Conservation (phyloP, 2,888 invertebrate genomes). For the Drosophila nr. perissopoda region DNA sequence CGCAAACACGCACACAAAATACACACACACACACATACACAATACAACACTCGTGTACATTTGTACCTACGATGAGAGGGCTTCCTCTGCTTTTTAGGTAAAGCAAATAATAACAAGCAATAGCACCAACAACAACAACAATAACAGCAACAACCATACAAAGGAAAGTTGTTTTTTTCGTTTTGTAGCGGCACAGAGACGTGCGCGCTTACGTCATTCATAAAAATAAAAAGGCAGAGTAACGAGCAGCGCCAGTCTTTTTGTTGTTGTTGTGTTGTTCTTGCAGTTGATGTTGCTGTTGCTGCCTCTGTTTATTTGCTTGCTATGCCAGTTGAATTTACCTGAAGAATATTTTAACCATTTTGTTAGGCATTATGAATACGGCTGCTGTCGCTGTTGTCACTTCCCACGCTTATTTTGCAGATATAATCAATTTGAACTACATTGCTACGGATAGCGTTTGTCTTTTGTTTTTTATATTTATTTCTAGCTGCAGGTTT, state of each 20-base stretch:
- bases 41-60: conserved; percentile 2
- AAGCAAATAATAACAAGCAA: conserved; percentile 36
- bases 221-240: conserved; percentile 71
- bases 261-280: conserved; percentile 11
- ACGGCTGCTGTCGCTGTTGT: conserved; percentile 30
- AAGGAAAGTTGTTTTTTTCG: conserved; percentile 63
- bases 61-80: conserved; percentile 30
- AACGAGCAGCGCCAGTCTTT: conserved; percentile 35
- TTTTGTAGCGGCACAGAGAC: conserved; percentile 53
- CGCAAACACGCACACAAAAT: conserved; percentile 22
- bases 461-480: conserved; percentile 30
- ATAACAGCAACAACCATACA: conserved; percentile 39
- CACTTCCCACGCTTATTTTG: conserved; percentile 36
- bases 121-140: conserved; percentile 27
- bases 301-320: conserved; percentile 31
- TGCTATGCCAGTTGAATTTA: conserved; percentile 51
- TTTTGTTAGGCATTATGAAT: conserved; percentile 69
- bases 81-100: conserved; percentile 51
- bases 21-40: background rate
- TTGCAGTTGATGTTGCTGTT: conserved; percentile 10
- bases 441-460: conserved; percentile 47
- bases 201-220: conserved; percentile 75
- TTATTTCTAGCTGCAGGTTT: conserved; percentile 38
- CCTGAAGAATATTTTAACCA: conserved; percentile 78
- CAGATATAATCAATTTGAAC: conserved; percentile 35